Evolutionary conservation across 2,113 vertebrate genomes (phyloP).

Genomic region (Nyctereutes procyonoides): DNA sequence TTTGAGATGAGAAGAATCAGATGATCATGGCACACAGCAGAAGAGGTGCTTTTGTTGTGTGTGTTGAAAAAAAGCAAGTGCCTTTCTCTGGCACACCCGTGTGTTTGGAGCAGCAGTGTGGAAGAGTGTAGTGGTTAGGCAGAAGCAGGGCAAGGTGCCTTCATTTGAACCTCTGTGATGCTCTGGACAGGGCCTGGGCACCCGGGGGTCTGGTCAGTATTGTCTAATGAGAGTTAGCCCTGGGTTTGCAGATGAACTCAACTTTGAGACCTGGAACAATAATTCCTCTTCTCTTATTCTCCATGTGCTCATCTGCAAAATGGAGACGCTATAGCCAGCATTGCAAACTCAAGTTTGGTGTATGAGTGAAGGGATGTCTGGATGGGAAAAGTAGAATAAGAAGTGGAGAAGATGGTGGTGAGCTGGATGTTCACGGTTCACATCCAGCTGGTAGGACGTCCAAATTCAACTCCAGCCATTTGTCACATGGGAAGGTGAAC

Average conservation of each 20-base stretch:
- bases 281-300: not conserved
- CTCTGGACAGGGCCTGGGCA: not conserved
- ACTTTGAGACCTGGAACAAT: not conserved
- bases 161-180: not conserved
- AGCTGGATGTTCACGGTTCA: not conserved
- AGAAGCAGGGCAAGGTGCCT: not conserved
- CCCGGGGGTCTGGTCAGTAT: not conserved
- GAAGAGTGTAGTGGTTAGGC: not conserved
- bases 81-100: not conserved
- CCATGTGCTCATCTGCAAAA: not conserved
- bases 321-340: not conserved
- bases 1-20: conserved; percentile 21
- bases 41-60: not conserved
- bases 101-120: not conserved
- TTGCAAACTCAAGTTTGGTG: not conserved
- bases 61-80: not conserved
- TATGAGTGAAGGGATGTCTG: not conserved
- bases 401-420: not conserved
- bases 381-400: not conserved
- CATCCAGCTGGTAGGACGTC: not conserved
- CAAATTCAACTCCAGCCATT: not conserved
- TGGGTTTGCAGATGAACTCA: not conserved
- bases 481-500: not conserved
- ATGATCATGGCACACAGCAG: not conserved
- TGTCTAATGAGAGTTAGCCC: not conserved